Base-by-base conservation (phyloP, 2,888 invertebrate genomes). In the Tanaodytes sp. region DNA sequence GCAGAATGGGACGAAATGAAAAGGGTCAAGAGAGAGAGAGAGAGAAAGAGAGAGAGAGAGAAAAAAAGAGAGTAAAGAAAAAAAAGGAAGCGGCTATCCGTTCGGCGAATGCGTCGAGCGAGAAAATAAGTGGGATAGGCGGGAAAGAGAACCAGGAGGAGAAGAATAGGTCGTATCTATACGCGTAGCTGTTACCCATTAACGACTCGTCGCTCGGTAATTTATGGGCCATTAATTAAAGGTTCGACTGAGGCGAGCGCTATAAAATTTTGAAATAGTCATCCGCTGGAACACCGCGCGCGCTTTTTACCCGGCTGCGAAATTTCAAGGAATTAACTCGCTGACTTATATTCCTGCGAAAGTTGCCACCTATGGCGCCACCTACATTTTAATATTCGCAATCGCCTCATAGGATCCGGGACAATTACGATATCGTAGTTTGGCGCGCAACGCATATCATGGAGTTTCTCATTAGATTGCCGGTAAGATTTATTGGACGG, bases 201-300 rank as follows among this genome's bases (percentile, higher is more conserved):
- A 75, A 75, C 74, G 75, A 76, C 72, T 75, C 75, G 75, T 76
- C 76, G 72, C 73, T 75, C 73, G 74, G n/a, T 80, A 81, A 84
- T 84, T 84, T 82, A 84, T 82, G 81, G 78, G 75, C 79, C 80
- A 81, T 84, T 82, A 83, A 83, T 83, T 81, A 81, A 72, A 76
- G 73, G 76, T 79, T 68, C 62, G 64, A 31, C 46, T 46, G 51
- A 64, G 59, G 61, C 58, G 55, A 71, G 57, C 64, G 45, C 65
- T 62, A 58, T 72, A 65, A 68, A 72, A 72, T 65, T 72, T 64
- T 68, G 54, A 78, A 80, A 80, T 77, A 80, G 79, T 79, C 80
- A 67, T 66, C 27, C 55, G 14, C 27, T n/a, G 33, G 48, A 46
- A 14, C 40, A 39, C 18, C 2, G 11, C 8, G 8, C 36, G 42